Conservation (phyloP, 2,888 invertebrate species). For the Bedellia somnulentella region DNA sequence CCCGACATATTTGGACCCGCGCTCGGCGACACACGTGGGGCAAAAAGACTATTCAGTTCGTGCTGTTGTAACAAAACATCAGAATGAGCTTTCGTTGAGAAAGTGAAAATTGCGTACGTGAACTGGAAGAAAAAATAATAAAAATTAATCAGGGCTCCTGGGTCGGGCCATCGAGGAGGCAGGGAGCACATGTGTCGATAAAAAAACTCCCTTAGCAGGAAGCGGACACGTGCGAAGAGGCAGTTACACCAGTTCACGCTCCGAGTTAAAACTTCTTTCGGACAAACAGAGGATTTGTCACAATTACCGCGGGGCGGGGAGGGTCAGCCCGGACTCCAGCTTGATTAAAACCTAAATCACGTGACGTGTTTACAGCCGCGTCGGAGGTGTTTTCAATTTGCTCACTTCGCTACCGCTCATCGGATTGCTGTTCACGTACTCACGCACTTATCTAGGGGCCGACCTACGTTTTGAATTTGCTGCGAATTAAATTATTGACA, state of each 20-base stretch:
- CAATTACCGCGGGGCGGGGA: constrained; percentile 53
- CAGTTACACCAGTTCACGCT: constrained; percentile 42
- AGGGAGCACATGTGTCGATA: constrained; percentile 57
- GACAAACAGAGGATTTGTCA: constrained; percentile 63
- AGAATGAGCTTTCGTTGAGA: constrained; percentile 10
- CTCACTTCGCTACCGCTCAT: constrained; percentile 47
- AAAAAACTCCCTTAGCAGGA: constrained; percentile 51
- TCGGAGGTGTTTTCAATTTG: constrained; percentile 61
- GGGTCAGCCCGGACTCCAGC: constrained; percentile 34
- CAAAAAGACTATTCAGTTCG: constrained; percentile 1
- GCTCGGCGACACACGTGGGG: no score
- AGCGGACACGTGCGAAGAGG: constrained; percentile 47
- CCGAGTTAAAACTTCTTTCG: constrained; percentile 58
- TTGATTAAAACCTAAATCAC: constrained; percentile 64
- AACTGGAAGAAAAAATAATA: constrained; percentile 60
- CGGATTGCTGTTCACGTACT: constrained; percentile 56
- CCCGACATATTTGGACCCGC: no score
- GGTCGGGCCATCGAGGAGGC: constrained; percentile 14
- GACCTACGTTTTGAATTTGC: constrained; percentile 53
- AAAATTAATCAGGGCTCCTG: constrained; percentile 52
- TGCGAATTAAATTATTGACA: constrained; percentile 59
- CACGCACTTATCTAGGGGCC: constrained; percentile 49
- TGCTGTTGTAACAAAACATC: constrained; percentile 5
- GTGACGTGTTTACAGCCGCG: constrained; percentile 60
- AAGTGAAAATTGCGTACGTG: constrained; percentile 62